phyloP scores from a whole-genome alignment of 2,797 vertebrate species.

The Iguana delicatissima region DNA sequence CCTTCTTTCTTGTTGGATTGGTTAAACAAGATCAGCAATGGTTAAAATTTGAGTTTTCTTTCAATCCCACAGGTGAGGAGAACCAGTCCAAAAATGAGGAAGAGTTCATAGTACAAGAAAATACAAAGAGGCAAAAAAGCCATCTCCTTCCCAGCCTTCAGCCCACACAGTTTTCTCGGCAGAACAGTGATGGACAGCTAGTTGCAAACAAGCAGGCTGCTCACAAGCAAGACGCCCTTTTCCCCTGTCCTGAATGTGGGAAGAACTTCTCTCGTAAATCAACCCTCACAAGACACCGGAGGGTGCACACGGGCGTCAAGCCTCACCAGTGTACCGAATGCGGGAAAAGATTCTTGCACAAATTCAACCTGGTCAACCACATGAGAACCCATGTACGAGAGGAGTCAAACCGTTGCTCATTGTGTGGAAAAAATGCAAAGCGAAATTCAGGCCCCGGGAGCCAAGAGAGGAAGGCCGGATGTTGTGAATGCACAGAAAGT shows the following conservation, averaged over 20 bases:
- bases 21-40: neutral
- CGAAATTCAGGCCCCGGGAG: conserved; percentile 10
- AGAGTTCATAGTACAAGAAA: conserved; percentile 17
- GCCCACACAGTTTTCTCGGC: neutral
- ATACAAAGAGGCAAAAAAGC: conserved; percentile 24
- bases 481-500: conserved; percentile 27
- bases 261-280: conserved; percentile 48
- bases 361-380: conserved; percentile 47
- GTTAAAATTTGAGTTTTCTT: neutral
- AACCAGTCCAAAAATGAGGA: conserved; percentile 35
- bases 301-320: conserved; percentile 43
- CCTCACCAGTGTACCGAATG: conserved; percentile 46
- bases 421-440: conserved; percentile 65
- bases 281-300: conserved; percentile 43
- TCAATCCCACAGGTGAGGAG: conserved; percentile 32
- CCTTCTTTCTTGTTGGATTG: neutral
- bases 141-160: conserved; percentile 1
- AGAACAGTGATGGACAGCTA: neutral
- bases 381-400: conserved; percentile 44
- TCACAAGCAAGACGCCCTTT: conserved; percentile 22
- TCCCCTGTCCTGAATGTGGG: conserved; percentile 42
- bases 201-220: conserved; percentile 17
- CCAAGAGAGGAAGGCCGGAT: conserved; percentile 20
- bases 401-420: conserved; percentile 45
- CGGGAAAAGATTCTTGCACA: conserved; percentile 46